Conservation (phyloP, 1,140 invertebrate species). For the Drosophila repleta region DNA sequence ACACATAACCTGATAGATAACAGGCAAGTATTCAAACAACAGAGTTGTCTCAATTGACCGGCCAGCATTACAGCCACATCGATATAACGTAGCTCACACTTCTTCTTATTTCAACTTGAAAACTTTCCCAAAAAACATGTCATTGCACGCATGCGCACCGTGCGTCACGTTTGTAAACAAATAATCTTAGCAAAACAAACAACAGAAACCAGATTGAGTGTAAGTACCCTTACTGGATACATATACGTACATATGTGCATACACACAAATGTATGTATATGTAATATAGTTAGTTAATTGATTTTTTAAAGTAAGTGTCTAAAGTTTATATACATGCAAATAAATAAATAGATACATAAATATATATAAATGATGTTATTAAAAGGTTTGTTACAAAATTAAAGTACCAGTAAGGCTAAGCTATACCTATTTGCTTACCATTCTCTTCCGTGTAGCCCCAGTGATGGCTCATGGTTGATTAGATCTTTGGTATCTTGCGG, state of each 20-base stretch:
- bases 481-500: conserved; percentile 17
- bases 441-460: conserved; percentile 82
- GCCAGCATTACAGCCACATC: conserved; percentile 10
- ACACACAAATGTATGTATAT: too few relatives aligned
- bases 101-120: conserved; percentile 10
- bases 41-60: conserved; percentile 22
- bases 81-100: background rate
- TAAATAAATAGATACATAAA: too few relatives aligned
- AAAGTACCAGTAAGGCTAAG: background rate
- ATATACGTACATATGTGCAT: too few relatives aligned
- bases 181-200: conserved; percentile 30
- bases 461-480: conserved; percentile 75
- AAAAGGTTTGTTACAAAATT: background rate
- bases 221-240: too few relatives aligned
- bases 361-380: too few relatives aligned
- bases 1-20: conserved; percentile 40
- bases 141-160: conserved; percentile 48
- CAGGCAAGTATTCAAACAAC: conserved; percentile 44
- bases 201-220: too few relatives aligned
- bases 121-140: conserved; percentile 28
- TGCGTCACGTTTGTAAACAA: conserved; percentile 58
- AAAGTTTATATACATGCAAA: background rate
- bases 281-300: too few relatives aligned
- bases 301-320: too few relatives aligned
- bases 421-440: conserved; percentile 56